phyloP scores from a whole-genome alignment of 2,797 vertebrate species.

The Hyperoplus lanceolatus region DNA sequence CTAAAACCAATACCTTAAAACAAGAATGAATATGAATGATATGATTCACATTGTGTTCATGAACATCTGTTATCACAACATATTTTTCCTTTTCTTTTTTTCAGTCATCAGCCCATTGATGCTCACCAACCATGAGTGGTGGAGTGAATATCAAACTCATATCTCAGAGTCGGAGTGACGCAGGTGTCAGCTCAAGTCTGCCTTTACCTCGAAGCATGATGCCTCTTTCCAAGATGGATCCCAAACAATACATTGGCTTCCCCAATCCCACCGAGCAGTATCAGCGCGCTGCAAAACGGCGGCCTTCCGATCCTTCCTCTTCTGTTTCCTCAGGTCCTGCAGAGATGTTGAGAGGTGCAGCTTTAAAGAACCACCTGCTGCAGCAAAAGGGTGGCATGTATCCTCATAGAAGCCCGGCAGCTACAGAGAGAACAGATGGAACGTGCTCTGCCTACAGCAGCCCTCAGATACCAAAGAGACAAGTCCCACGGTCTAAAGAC shows the following conservation, averaged over 20 bases:
- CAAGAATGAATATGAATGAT: background rate
- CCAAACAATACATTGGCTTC: slow-evolving; percentile 63
- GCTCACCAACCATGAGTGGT: slow-evolving; percentile 81
- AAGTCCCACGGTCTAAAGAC: slow-evolving; percentile 76
- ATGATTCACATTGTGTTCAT: no score
- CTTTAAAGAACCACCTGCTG: slow-evolving; percentile 75
- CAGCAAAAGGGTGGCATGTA: slow-evolving; percentile 61
- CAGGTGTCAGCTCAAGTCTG: slow-evolving; percentile 86
- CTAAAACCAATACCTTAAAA: background rate
- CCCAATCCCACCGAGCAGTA: slow-evolving; percentile 51
- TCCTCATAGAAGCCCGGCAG: slow-evolving; percentile 54
- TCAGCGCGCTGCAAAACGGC: slow-evolving; percentile 52
- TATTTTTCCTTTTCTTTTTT: slow-evolving; percentile 23
- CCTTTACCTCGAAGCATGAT: slow-evolving; percentile 80
- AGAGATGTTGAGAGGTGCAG: slow-evolving; percentile 72
- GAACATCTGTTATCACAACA: no score
- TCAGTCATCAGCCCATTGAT: slow-evolving; percentile 53
- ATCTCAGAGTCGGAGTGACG: slow-evolving; percentile 80
- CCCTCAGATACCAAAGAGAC: slow-evolving; percentile 81
- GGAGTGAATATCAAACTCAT: slow-evolving; percentile 84
- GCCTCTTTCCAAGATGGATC: slow-evolving; percentile 80
- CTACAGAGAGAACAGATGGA: slow-evolving; percentile 61
- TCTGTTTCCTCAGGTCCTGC: slow-evolving; percentile 64
- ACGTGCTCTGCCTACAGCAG: slow-evolving; percentile 87
- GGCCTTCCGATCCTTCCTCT: slow-evolving; percentile 56